Percentiles rank a stretch among this genome's conserved stretches.
These are phyloP conservation scores for Drosophila mulleri DNA, from an alignment of 2,888 invertebrate species.

Conservation along the genomic window DNA sequence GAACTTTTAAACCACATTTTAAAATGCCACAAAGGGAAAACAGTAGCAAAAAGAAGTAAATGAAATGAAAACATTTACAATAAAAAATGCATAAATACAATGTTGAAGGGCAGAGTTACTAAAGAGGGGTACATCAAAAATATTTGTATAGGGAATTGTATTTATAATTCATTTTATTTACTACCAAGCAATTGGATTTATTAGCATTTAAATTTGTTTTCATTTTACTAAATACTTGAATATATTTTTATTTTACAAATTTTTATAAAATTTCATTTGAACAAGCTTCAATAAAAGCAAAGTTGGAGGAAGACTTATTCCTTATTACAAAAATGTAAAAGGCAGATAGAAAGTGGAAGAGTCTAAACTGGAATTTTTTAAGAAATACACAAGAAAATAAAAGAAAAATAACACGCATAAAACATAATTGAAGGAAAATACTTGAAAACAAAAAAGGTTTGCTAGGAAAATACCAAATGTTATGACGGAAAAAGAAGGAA, in stretches of 20 bases:
- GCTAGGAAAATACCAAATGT: background rate
- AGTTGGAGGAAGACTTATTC: background rate
- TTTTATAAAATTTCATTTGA: background rate
- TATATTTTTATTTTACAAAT: background rate
- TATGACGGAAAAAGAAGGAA: background rate
- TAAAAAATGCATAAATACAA: conserved; percentile 1
- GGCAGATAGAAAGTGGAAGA: background rate
- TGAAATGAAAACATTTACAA: conserved; percentile 1
- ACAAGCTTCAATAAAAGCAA: too few relatives aligned
- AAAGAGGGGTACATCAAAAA: background rate
- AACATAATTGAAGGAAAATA: background rate
- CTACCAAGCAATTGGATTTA: background rate
- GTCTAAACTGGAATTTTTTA: background rate
- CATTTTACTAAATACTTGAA: too few relatives aligned
- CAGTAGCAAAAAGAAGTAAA: background rate
- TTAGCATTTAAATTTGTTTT: background rate
- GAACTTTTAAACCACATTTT: background rate
- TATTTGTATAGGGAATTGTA: background rate
- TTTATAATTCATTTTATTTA: background rate
- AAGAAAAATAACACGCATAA: background rate
- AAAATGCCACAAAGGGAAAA: conserved; percentile 1
- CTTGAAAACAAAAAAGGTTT: background rate
- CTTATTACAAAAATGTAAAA: background rate
- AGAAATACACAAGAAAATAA: background rate
- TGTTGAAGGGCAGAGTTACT: background rate